Conservation (phyloP, 2,797 vertebrate species). For the Premnoplex brunnescens region DNA sequence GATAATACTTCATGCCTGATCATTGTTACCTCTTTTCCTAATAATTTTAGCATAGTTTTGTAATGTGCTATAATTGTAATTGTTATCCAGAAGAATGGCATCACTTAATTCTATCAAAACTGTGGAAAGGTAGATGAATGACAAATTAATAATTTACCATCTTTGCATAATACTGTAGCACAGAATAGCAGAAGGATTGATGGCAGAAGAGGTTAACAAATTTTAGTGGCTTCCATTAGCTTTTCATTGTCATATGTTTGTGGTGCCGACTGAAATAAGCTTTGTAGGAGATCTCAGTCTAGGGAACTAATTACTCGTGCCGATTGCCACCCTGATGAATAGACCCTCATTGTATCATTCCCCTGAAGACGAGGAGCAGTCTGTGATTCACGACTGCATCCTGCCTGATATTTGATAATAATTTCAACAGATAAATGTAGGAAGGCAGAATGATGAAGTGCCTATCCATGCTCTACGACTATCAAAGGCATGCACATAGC, state of each 20-base stretch:
- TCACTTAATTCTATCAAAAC: slow-evolving; percentile 85
- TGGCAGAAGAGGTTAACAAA: slow-evolving; percentile 82
- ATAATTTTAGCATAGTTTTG: slow-evolving; percentile 59
- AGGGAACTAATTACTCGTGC: slow-evolving; percentile 94
- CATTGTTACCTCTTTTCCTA: slow-evolving; percentile 54
- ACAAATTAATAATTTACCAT: slow-evolving; percentile 93
- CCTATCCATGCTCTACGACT: slow-evolving; percentile 83
- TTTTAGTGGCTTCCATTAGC: slow-evolving; percentile 84
- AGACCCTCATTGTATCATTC: slow-evolving; percentile 87
- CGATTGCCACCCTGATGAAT: slow-evolving; percentile 89
- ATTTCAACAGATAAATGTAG: slow-evolving; percentile 97
- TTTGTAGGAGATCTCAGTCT: slow-evolving; percentile 82
- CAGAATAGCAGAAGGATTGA: slow-evolving; percentile 77
- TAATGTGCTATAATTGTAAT: slow-evolving; percentile 86
- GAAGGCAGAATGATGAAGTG: slow-evolving; percentile 96
- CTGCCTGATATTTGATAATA: slow-evolving; percentile 92
- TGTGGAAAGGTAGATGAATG: slow-evolving; percentile 83
- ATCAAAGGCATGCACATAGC: slow-evolving; percentile 86
- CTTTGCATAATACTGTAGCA: slow-evolving; percentile 85
- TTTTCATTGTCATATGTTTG: slow-evolving; percentile 83
- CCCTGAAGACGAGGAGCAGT: slow-evolving; percentile 79
- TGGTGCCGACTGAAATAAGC: slow-evolving; percentile 83
- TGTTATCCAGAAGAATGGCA: slow-evolving; percentile 86
- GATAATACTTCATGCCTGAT: background rate
- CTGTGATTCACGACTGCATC: slow-evolving; percentile 85